Conservation (phyloP, 2,113 vertebrate species). For the Colistium nudipinnis region DNA sequence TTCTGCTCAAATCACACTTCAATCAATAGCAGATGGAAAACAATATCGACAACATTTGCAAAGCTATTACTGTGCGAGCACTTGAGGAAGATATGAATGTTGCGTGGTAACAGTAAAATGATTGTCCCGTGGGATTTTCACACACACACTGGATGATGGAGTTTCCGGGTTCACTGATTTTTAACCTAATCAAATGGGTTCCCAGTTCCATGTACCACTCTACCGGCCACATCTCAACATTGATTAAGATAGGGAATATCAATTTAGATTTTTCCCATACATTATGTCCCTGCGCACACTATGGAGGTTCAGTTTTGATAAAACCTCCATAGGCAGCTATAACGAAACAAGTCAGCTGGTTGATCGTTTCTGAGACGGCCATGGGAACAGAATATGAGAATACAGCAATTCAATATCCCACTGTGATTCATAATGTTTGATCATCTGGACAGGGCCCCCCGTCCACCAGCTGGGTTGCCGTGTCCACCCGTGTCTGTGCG, state of each 20-base stretch:
- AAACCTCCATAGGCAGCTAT: background rate
- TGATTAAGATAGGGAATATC: too few relatives aligned
- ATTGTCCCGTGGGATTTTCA: conserved; percentile 52
- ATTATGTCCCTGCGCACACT: background rate
- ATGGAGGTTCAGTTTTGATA: background rate
- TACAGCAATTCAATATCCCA: background rate
- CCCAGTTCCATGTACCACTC: conserved; percentile 9
- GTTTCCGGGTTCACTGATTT: conserved; percentile 41
- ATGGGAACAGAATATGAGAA: background rate
- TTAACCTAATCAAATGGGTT: conserved; percentile 28
- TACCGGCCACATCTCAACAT: conserved; percentile 19
- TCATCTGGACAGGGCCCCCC: too few relatives aligned
- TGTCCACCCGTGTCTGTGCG: too few relatives aligned
- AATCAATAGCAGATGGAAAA: conserved; percentile 64
- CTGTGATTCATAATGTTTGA: too few relatives aligned
- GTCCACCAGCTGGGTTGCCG: too few relatives aligned
- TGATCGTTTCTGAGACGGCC: too few relatives aligned
- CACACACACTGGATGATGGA: conserved; percentile 12
- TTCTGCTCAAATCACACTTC: conserved; percentile 49
- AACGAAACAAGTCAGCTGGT: background rate
- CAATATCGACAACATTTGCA: conserved; percentile 67
- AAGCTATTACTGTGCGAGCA: conserved; percentile 57
- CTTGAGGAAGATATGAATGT: conserved; percentile 55
- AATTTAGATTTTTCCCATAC: conserved; percentile 16
- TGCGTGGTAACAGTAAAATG: conserved; percentile 46